Conservation (phyloP, 2,888 invertebrate species). For the Anthrax anthrax region DNA sequence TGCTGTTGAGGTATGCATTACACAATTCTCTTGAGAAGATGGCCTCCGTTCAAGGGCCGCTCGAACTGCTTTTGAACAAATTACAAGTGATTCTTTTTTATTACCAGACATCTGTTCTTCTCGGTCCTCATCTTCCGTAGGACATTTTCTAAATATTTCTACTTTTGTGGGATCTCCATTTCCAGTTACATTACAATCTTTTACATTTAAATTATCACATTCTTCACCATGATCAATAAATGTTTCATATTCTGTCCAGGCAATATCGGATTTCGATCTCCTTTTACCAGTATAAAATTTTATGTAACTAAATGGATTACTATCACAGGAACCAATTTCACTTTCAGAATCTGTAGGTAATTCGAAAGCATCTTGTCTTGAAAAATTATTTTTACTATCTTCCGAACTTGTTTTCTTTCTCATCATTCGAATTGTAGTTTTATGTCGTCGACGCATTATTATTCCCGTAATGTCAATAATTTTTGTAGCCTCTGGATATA, state of each 20-base stretch:
- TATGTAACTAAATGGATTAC: constrained; percentile 52
- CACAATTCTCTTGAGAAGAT: constrained; percentile 25
- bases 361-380: constrained; percentile 44
- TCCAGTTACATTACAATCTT: constrained; percentile 11
- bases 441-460: constrained; percentile 37
- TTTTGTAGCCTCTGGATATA: constrained; percentile 48
- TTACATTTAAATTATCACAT: neutral
- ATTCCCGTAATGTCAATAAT: constrained; percentile 40
- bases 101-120: constrained; percentile 12
- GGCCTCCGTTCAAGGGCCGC: constrained; percentile 21
- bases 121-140: neutral
- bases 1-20: constrained; percentile 37
- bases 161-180: constrained; percentile 17
- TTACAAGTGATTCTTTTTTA: constrained; percentile 29
- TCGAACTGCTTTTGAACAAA: constrained; percentile 29
- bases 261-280: constrained; percentile 28
- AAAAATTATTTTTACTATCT: constrained; percentile 16
- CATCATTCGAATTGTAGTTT: constrained; percentile 32
- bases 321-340: constrained; percentile 36
- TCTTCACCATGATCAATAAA: constrained; percentile 36
- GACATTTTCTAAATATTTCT: constrained; percentile 13
- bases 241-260: constrained; percentile 33
- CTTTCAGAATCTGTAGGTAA: constrained; percentile 32
- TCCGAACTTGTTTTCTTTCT: constrained; percentile 17
- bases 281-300: constrained; percentile 44